A percentile compares a stretch with the other conserved stretches of the same genome.
Evolutionary conservation across 2,797 vertebrate species (phyloP).

Genomic region (Centroberyx gerrardi): DNA sequence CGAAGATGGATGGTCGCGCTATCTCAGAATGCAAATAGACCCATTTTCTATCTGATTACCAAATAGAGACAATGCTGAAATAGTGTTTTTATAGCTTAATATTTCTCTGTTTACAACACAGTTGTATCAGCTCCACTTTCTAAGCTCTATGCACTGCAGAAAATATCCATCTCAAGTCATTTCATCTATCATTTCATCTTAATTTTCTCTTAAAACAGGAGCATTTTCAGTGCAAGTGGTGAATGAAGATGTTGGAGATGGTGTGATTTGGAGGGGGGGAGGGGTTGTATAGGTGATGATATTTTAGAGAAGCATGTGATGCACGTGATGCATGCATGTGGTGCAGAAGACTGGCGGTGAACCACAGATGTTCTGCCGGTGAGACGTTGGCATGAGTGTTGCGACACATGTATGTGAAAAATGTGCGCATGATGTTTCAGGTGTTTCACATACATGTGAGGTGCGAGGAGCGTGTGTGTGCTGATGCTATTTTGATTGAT

Average conservation of each 20-base stretch:
- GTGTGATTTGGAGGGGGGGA: too few relatives aligned
- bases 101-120: too few relatives aligned
- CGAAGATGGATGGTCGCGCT: not conserved
- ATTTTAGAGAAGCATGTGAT: too few relatives aligned
- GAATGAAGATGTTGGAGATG: too few relatives aligned
- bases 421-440: not conserved
- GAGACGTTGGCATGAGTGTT: slow-evolving; percentile 11
- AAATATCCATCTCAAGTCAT: too few relatives aligned
- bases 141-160: not conserved
- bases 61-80: not conserved
- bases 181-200: too few relatives aligned
- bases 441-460: slow-evolving; percentile 17
- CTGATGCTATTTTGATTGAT: not conserved
- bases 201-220: too few relatives aligned
- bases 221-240: too few relatives aligned
- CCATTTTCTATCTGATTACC: not conserved
- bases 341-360: not conserved
- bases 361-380: not conserved
- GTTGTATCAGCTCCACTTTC: too few relatives aligned
- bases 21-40: not conserved
- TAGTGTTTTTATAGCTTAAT: not conserved
- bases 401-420: not conserved
- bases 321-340: not conserved
- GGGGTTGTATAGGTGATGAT: too few relatives aligned
- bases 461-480: not conserved